Evolutionary conservation across 92 coral and sea anemone genomes (phyloP), one percentile per base, ranked within the genome.

Genomic region (Epizoanthus stellaris): DNA sequence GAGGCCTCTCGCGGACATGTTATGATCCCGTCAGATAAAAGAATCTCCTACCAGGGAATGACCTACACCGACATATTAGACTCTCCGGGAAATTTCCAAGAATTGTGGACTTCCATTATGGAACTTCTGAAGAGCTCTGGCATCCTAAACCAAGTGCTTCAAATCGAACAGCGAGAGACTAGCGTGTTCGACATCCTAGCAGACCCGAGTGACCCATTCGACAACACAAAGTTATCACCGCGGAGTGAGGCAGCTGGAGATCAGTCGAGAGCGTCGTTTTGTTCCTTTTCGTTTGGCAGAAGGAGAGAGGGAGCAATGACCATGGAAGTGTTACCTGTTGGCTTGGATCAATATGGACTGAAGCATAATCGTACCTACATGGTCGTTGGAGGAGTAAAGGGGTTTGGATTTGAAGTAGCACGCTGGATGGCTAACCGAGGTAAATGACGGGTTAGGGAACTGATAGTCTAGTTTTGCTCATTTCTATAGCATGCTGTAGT

Each of bases 321-420:
- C 62, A 56, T 40, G 52, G 75, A 73, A 39, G 63, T 88, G 53
- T 58, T 88, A 20, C 76, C 82, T 16, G 82, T 87, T 68, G 94
- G 92, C 17, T 15, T 91, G 5, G 94, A 91, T 61, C 85, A 67
- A 2, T 57, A 59, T 39, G 97, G 97, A 12, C 52, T 93, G 52
- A 91, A 88, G 70, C 72, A 34, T 15, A 79, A 88, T 67, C 89
- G 94, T 45, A 85, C 91, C 11, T 91, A 91, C 74, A 64, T 91
- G 82, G 91, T 91, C 47, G 86, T 88, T 8, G 94, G 94, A 54
- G 94, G 94, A 49, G 87, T 88, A 19, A 88, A 87, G 7, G 94
- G 94, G 21, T 91, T 91, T 74, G 94, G 94, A 9, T 91, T 91
- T 71, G 91, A 91, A 74, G 89, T 91, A 39, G 94, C 94, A 42